Percentiles rank a stretch among this genome's conserved stretches.
Evolutionary conservation across 2,113 vertebrate species (phyloP).

Genomic region (Gorsachius goisagi): DNA sequence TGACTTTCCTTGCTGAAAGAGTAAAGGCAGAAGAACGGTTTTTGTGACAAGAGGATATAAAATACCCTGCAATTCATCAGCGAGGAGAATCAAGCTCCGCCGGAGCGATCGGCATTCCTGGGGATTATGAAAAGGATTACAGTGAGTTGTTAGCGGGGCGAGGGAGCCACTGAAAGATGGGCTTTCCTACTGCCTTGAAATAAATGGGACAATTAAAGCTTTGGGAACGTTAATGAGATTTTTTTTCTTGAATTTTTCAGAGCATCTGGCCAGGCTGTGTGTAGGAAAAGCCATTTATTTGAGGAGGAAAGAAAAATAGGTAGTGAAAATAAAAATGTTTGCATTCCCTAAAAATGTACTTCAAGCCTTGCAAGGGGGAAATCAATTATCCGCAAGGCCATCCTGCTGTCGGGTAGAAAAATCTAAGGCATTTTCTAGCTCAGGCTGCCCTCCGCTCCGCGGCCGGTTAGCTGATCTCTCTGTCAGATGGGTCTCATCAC

Average conservation of each 20-base stretch:
- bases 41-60: conserved; percentile 72
- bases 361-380: not conserved
- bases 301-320: conserved; percentile 1
- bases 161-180: conserved; percentile 73
- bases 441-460: not conserved
- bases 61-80: conserved; percentile 74
- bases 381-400: conserved; percentile 42
- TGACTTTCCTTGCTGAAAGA: conserved; percentile 65
- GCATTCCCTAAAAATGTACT: conserved; percentile 52
- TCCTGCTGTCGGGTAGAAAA: conserved; percentile 21
- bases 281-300: conserved; percentile 13
- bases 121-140: conserved; percentile 75
- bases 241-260: conserved; percentile 43
- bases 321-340: conserved; percentile 61
- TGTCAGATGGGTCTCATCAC: conserved; percentile 58
- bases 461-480: not conserved
- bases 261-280: conserved; percentile 41
- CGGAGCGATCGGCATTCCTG: conserved; percentile 62
- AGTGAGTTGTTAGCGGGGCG: conserved; percentile 65
- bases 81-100: conserved; percentile 63
- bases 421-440: conserved; percentile 42
- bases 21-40: conserved; percentile 64
- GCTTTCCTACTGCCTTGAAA: conserved; percentile 72
- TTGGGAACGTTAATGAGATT: conserved; percentile 70
- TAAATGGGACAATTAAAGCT: conserved; percentile 74